These are phyloP conservation scores for Graptemys geographica DNA, from an alignment of 2,797 vertebrate genomes.

Conservation along the genomic window DNA sequence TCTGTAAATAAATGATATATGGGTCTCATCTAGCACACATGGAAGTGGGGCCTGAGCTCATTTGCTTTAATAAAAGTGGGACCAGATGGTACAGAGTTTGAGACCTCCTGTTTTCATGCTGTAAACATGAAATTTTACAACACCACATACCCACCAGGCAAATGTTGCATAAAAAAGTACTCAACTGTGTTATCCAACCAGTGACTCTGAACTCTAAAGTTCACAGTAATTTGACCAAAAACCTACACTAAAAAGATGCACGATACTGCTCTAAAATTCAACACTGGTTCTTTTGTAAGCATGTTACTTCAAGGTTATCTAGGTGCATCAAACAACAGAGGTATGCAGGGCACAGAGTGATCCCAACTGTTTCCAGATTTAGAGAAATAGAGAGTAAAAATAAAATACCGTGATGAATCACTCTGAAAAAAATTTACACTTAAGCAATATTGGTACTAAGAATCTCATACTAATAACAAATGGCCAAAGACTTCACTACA, in stretches of 20 bases:
- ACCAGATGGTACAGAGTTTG: not conserved
- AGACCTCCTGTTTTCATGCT: not conserved
- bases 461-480: not conserved
- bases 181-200: not conserved
- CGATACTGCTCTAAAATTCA: not conserved
- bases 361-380: not conserved
- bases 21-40: fast-evolving
- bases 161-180: not conserved
- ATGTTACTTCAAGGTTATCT: not conserved
- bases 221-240: not conserved
- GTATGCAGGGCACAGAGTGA: not conserved
- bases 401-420: not conserved
- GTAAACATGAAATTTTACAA: not conserved
- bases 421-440: not conserved
- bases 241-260: not conserved
- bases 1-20: not conserved
- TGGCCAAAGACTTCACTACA: not conserved
- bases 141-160: not conserved
- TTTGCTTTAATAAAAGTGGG: not conserved
- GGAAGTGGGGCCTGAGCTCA: not conserved
- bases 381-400: not conserved
- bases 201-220: not conserved
- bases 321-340: not conserved
- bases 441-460: not conserved
- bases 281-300: not conserved